Evolutionary conservation across 2,797 vertebrate species (phyloP).

Genomic region (Pantherophis vulpinus): DNA sequence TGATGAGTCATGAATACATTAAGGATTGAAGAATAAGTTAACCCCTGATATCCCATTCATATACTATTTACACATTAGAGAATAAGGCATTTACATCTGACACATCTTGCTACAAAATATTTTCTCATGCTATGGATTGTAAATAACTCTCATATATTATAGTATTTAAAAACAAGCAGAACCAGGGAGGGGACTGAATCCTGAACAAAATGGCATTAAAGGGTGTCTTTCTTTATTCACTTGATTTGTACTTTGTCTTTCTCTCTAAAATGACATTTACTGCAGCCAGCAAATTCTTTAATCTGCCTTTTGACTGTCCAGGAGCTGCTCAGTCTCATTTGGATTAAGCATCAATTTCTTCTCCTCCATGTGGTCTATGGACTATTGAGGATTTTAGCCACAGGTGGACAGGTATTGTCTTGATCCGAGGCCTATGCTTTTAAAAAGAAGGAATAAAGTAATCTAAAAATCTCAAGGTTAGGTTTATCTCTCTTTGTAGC

Average conservation of each 20-base stretch:
- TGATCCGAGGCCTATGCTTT: background rate
- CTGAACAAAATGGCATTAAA: background rate
- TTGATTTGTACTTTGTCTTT: background rate
- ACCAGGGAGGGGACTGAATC: background rate
- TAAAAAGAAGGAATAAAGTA: background rate
- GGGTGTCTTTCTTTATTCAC: background rate
- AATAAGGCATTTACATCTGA: no score
- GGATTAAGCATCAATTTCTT: slow-evolving; percentile 23
- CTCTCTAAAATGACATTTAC: background rate
- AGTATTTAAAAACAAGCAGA: background rate
- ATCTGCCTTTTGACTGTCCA: slow-evolving; percentile 7
- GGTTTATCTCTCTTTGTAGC: background rate
- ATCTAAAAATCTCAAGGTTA: background rate
- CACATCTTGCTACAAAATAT: background rate
- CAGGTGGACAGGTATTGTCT: background rate
- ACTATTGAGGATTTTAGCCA: background rate
- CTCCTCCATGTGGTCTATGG: background rate
- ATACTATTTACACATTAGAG: no score
- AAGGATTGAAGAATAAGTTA: no score
- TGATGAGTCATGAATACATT: no score
- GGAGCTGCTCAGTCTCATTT: slow-evolving; percentile 35
- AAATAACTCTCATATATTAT: background rate
- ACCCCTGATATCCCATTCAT: no score
- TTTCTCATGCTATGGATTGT: background rate
- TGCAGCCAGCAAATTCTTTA: background rate